Evolutionary conservation across 2,888 invertebrate genomes (phyloP).

Genomic region (Trissonchulus latispiculum): DNA sequence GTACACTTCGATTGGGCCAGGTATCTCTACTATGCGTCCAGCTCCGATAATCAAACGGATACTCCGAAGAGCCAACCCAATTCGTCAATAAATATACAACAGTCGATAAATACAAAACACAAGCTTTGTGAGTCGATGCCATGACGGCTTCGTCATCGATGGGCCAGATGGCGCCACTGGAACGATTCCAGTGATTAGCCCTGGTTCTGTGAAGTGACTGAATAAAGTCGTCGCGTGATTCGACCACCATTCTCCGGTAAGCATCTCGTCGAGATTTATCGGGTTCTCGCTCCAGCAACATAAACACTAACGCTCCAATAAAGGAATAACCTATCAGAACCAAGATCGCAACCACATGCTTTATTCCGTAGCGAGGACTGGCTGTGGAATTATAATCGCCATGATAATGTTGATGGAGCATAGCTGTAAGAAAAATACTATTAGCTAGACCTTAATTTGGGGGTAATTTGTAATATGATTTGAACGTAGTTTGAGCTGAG

Average conservation of each 20-base stretch:
- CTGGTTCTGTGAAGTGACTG: neutral
- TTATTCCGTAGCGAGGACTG: neutral
- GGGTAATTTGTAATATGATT: no score
- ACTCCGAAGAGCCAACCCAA: neutral
- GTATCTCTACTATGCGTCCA: neutral
- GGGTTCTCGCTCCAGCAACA: neutral
- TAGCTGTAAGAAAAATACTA: no score
- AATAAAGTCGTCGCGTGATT: neutral
- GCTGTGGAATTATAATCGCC: no score
- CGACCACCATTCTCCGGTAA: neutral
- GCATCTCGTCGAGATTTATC: neutral
- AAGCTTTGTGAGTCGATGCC: neutral
- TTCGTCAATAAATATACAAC: neutral
- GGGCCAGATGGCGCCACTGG: neutral
- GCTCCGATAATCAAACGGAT: neutral
- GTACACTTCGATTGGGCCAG: neutral
- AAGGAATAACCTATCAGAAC: constrained; percentile 1
- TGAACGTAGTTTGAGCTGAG: no score
- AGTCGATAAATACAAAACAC: neutral
- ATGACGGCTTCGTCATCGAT: neutral
- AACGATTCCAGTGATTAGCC: neutral
- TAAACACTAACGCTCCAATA: neutral
- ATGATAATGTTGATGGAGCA: no score
- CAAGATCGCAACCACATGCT: neutral
- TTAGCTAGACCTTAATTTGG: no score